Conservation (phyloP, 1,140 invertebrate genomes). For the Lordiphosa clarofinis region DNA sequence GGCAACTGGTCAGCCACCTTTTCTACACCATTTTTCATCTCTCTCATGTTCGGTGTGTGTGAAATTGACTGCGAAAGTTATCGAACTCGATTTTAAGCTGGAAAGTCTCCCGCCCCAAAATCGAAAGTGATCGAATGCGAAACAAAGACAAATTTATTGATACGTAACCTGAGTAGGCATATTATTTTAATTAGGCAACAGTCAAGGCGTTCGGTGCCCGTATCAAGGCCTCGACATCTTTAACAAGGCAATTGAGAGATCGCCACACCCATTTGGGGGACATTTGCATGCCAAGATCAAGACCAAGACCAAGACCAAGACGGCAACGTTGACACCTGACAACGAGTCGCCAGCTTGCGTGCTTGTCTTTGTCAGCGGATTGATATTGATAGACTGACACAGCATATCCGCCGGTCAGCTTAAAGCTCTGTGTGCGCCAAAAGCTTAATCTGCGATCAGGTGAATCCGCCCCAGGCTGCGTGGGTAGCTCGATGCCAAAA, state of each 20-base stretch:
- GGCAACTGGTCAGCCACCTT: slow-evolving; percentile 34
- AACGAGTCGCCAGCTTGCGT: slow-evolving; percentile 60
- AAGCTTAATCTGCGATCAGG: slow-evolving; percentile 16
- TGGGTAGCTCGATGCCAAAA: slow-evolving; percentile 52
- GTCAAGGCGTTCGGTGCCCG: slow-evolving; percentile 20
- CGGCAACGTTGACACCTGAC: slow-evolving; percentile 53
- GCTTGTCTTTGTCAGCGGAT: slow-evolving; percentile 35
- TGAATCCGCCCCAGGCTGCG: slow-evolving; percentile 16
- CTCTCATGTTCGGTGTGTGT: slow-evolving; percentile 43
- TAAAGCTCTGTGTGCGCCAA: slow-evolving; percentile 17
- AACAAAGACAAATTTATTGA: slow-evolving; percentile 53
- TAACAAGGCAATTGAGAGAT: slow-evolving; percentile 65
- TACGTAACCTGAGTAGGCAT: slow-evolving; percentile 70
- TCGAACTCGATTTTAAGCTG: slow-evolving; percentile 33
- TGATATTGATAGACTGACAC: slow-evolving; percentile 70
- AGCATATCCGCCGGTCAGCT: slow-evolving; percentile 66
- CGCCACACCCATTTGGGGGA: slow-evolving; percentile 24
- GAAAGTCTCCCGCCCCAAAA: slow-evolving; percentile 33
- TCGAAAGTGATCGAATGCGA: slow-evolving; percentile 44
- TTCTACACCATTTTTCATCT: slow-evolving; percentile 51
- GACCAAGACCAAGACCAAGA: slow-evolving; percentile 10
- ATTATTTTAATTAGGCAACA: slow-evolving; percentile 76
- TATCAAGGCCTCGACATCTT: slow-evolving; percentile 65
- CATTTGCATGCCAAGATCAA: slow-evolving; percentile 50
- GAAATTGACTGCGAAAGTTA: slow-evolving; percentile 62